A percentile compares a stretch with the other conserved stretches of the same genome.
phyloP scores from a whole-genome alignment of 1,140 invertebrate genomes.

The Pteromalus puparum region DNA sequence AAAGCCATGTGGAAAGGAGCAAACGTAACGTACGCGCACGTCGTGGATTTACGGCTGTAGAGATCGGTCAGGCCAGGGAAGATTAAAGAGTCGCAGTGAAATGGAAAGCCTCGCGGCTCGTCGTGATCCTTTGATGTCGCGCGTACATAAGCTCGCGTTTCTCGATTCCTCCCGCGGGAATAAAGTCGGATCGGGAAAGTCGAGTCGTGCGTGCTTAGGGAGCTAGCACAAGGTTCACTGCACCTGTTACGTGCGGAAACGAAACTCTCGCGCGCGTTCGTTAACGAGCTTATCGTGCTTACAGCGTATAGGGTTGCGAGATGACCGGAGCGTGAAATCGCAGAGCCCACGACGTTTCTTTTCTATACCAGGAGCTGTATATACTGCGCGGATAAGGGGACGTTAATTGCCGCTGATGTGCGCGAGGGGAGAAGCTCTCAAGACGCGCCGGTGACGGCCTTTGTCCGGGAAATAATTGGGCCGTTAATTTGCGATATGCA shows the following conservation, averaged over 20 bases:
- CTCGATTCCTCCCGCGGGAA: neutral
- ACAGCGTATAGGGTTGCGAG: neutral
- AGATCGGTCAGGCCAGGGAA: neutral
- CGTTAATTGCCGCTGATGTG: neutral
- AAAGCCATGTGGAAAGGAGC: neutral
- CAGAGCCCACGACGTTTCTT: neutral
- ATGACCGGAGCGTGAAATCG: constrained; percentile 22
- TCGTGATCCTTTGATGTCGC: neutral
- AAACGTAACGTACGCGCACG: neutral
- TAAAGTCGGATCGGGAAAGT: neutral
- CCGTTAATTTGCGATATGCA: no score
- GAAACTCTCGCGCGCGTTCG: neutral
- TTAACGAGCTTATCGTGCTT: constrained; percentile 32
- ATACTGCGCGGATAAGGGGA: neutral
- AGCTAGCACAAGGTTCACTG: neutral
- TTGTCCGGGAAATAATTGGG: neutral
- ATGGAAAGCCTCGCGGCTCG: neutral
- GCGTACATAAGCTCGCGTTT: neutral
- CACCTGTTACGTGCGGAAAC: constrained; percentile 22
- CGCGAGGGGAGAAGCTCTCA: neutral
- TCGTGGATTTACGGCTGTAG: neutral
- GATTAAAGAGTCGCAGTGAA: neutral
- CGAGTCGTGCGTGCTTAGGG: neutral
- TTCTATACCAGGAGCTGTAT: neutral
- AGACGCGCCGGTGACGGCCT: neutral